Evolutionary conservation across 2,113 vertebrate species (phyloP).

Genomic region (Eulacestoma nigropectus): DNA sequence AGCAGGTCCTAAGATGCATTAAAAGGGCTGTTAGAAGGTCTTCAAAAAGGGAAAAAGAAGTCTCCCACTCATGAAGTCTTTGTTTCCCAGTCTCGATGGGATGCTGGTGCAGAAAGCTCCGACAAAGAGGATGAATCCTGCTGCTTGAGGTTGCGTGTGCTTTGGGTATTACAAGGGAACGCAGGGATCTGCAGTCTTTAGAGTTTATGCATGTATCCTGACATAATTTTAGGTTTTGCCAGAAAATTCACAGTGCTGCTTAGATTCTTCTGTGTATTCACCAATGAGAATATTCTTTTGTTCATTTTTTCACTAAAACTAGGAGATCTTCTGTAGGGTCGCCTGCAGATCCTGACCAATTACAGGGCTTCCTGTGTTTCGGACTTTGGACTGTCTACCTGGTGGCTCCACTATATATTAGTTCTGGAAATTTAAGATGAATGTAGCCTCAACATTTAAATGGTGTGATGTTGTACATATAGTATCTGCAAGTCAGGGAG

Average conservation of each 20-base stretch:
- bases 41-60: background rate
- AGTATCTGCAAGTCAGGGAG: background rate
- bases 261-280: background rate
- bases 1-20: rapidly evolving
- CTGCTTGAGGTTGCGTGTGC: background rate
- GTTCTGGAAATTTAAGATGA: background rate
- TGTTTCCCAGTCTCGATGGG: background rate
- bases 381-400: background rate
- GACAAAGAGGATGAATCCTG: background rate
- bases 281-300: background rate
- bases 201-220: background rate
- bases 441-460: background rate
- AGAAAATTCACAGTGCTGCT: background rate
- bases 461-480: background rate
- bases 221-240: background rate
- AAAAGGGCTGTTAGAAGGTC: background rate
- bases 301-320: background rate
- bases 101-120: background rate
- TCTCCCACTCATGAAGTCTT: background rate
- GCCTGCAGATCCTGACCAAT: background rate
- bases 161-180: background rate
- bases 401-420: background rate
- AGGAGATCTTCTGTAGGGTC: background rate
- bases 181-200: background rate
- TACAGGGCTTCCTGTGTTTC: background rate